phyloP scores from a whole-genome alignment of 2,888 invertebrate species.

The Netelia inedita region DNA sequence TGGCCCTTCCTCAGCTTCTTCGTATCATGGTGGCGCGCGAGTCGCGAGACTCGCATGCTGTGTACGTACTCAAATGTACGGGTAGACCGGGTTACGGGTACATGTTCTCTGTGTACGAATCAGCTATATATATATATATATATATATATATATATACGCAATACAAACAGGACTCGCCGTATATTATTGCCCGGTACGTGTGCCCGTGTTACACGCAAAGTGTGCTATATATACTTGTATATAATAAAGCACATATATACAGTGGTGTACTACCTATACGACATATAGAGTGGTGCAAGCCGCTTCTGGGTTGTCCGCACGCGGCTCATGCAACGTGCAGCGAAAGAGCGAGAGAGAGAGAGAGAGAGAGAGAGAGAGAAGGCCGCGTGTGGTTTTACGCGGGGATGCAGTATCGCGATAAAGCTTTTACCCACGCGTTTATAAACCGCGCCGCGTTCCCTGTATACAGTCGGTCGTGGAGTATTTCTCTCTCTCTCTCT shows the following conservation, averaged over 20 bases:
- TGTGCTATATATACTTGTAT: neutral
- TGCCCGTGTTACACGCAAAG: conserved; percentile 57
- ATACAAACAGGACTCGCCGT: conserved; percentile 45
- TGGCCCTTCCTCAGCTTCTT: neutral
- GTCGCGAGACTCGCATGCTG: conserved; percentile 25
- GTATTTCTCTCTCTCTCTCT: conserved; percentile 19
- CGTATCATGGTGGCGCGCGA: conserved; percentile 43
- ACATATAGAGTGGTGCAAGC: conserved; percentile 42
- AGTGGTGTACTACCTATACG: conserved; percentile 7
- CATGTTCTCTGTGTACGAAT: conserved; percentile 48
- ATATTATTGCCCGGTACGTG: conserved; percentile 60
- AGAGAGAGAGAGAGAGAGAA: conserved; percentile 14
- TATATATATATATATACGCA: conserved; percentile 13
- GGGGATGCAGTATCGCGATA: conserved; percentile 78
- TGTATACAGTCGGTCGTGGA: conserved; percentile 54
- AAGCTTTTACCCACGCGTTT: conserved; percentile 81
- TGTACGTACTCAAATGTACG: conserved; percentile 27
- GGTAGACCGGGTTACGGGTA: conserved; percentile 42
- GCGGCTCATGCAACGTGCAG: conserved; percentile 38
- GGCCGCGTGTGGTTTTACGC: conserved; percentile 67
- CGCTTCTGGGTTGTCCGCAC: conserved; percentile 51
- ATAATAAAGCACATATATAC: neutral
- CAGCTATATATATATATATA: conserved; percentile 28
- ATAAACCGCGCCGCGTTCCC: conserved; percentile 65
- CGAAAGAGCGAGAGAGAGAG: conserved; percentile 1